phyloP scores from a whole-genome alignment of 2,113 vertebrate species.

The Siniperca knerii region DNA sequence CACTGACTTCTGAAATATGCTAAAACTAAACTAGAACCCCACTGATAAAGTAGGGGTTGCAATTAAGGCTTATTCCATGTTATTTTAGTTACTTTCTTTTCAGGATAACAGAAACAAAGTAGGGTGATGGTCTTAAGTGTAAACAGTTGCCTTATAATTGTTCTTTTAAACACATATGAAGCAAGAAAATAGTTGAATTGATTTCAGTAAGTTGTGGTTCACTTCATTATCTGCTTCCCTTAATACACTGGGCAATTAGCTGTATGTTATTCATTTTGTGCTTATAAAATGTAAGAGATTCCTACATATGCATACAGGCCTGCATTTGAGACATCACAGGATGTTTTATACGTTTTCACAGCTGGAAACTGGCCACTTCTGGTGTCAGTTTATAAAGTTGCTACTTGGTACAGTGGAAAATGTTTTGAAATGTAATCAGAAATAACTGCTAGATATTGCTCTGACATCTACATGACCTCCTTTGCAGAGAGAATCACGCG shows the following conservation, averaged over 20 bases:
- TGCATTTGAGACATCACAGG: constrained; percentile 10
- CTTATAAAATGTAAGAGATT: constrained; percentile 4
- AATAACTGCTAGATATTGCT: constrained; percentile 23
- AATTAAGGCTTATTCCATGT: background rate
- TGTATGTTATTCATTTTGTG: background rate
- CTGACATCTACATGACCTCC: constrained; percentile 15
- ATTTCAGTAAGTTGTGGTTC: background rate
- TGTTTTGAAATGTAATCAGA: constrained; percentile 23
- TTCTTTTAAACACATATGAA: background rate
- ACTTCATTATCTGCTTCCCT: background rate
- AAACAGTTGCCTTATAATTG: background rate
- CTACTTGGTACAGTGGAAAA: constrained; percentile 13
- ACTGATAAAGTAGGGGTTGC: background rate
- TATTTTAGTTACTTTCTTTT: background rate
- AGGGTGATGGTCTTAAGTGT: background rate
- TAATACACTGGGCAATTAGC: background rate
- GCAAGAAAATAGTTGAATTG: background rate
- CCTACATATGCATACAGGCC: background rate
- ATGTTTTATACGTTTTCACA: constrained; percentile 56
- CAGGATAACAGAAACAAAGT: background rate
- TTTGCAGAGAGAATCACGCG: constrained; percentile 4
- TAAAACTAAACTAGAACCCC: background rate
- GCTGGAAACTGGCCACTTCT: constrained; percentile 17
- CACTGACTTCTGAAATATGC: constrained; percentile 13
- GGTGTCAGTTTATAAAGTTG: background rate